phyloP scores from a whole-genome alignment of 2,888 invertebrate genomes.

The Philonicus albiceps region DNA sequence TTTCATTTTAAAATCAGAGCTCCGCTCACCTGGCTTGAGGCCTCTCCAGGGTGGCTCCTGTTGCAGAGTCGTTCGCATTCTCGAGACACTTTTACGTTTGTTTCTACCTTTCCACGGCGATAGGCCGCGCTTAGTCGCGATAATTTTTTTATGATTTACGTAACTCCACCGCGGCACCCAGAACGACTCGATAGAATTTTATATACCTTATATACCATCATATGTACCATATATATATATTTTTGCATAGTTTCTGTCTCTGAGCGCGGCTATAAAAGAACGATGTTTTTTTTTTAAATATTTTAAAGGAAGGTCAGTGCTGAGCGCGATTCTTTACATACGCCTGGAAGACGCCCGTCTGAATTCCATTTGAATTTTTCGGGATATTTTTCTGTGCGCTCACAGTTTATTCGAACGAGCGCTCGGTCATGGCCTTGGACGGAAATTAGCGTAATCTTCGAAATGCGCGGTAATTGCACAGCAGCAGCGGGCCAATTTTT shows the following conservation, averaged over 20 bases:
- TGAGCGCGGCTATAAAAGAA: not conserved
- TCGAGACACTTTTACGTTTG: not conserved
- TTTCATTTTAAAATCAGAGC: not conserved
- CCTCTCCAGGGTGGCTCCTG: not conserved
- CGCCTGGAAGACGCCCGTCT: not conserved
- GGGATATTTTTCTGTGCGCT: not conserved
- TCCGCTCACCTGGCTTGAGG: not conserved
- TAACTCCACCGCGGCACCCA: not conserved
- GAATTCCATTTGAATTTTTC: not conserved
- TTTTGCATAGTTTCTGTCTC: not conserved
- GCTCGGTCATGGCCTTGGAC: not conserved
- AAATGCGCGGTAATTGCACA: not conserved
- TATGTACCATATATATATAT: too few species aligned
- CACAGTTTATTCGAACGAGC: not conserved
- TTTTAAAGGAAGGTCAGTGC: not conserved
- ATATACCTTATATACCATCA: too few species aligned
- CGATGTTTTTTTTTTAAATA: not conserved
- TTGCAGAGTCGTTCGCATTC: not conserved
- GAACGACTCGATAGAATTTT: not conserved
- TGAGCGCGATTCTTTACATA: not conserved
- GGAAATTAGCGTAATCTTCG: not conserved
- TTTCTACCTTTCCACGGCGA: not conserved
- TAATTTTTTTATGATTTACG: not conserved
- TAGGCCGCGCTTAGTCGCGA: not conserved
- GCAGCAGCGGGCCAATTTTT: not conserved